Evolutionary conservation across 2,797 vertebrate genomes (phyloP).

Genomic region (Cossypha heuglini): DNA sequence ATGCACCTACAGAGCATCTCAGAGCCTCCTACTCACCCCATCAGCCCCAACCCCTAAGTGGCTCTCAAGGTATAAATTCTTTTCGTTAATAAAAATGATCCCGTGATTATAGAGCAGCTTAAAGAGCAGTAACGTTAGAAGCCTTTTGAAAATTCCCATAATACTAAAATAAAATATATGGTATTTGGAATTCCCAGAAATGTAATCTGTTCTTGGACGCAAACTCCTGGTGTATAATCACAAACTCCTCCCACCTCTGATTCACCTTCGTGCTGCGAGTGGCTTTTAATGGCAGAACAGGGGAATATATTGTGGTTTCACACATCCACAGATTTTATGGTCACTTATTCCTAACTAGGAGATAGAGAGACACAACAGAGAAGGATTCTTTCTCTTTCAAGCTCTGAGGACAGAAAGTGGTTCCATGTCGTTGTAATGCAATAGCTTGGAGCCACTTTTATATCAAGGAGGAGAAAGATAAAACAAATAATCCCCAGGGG

Average conservation of each 20-base stretch:
- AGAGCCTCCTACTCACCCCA: constrained; percentile 61
- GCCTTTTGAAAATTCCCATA: constrained; percentile 63
- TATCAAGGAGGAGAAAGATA: neutral
- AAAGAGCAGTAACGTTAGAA: constrained; percentile 66
- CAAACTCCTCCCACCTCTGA: constrained; percentile 36
- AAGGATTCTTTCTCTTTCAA: neutral
- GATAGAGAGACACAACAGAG: constrained; percentile 65
- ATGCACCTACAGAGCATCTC: neutral
- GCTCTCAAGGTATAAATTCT: constrained; percentile 43
- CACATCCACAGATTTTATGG: constrained; percentile 71
- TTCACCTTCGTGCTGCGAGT: constrained; percentile 44
- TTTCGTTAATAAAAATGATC: constrained; percentile 74
- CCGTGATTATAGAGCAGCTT: constrained; percentile 59
- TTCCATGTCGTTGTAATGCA: neutral
- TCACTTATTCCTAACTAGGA: constrained; percentile 71
- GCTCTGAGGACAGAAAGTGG: neutral
- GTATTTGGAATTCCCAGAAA: constrained; percentile 64
- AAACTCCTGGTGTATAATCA: constrained; percentile 27
- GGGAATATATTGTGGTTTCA: constrained; percentile 77
- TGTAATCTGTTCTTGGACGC: constrained; percentile 63
- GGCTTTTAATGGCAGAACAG: constrained; percentile 72
- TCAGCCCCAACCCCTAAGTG: neutral
- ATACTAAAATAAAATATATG: constrained; percentile 59
- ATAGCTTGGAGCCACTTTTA: neutral
- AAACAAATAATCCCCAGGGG: neutral